phyloP scores from a whole-genome alignment of 2,888 invertebrate species.

The Pheosia tremula region DNA sequence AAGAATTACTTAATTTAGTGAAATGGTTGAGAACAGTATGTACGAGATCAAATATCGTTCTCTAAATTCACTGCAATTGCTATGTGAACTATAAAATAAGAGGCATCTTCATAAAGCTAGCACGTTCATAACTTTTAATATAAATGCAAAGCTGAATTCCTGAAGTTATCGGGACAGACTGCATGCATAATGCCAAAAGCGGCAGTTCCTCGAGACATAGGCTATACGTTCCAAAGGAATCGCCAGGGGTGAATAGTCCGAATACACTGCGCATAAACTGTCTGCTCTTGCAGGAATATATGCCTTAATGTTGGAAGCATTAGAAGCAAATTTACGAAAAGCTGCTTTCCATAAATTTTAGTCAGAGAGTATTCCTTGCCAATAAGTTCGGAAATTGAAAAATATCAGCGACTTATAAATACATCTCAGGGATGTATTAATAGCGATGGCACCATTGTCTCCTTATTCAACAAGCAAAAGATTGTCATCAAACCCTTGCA shows the following conservation, averaged over 20 bases:
- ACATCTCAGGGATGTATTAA: not conserved
- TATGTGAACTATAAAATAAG: not conserved
- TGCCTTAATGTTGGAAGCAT: not conserved
- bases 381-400: constrained; percentile 10
- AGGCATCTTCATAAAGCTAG: not conserved
- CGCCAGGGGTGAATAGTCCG: not conserved
- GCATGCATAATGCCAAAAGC: not conserved
- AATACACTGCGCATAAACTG: not conserved
- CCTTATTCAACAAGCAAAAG: no score
- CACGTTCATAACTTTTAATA: not conserved
- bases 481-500: no score
- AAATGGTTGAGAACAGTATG: no score
- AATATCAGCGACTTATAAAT: not conserved
- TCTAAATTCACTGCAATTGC: no score
- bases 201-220: not conserved
- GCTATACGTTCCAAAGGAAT: not conserved
- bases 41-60: no score
- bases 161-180: not conserved
- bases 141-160: constrained; percentile 4
- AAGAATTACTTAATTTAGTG: no score
- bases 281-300: not conserved
- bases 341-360: not conserved
- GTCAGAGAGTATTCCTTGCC: not conserved
- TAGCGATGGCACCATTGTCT: no score
- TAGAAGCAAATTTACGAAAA: not conserved